phyloP scores from a whole-genome alignment of 2,888 invertebrate species.

The Lasioglossum figueresi region DNA sequence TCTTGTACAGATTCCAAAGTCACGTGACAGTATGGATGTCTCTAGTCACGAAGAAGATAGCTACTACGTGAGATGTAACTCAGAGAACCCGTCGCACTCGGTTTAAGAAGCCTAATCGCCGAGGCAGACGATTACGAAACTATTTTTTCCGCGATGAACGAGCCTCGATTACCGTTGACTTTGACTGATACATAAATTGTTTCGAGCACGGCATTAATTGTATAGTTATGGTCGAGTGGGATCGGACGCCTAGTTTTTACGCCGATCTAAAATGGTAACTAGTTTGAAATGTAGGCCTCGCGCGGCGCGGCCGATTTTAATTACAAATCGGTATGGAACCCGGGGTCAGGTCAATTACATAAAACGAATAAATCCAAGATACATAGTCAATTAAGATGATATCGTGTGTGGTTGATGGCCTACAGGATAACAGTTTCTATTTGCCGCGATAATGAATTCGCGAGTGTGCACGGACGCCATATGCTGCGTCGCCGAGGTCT shows the following conservation, averaged over 20 bases:
- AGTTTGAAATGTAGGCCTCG: neutral
- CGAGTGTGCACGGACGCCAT: neutral
- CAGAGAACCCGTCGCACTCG: neutral
- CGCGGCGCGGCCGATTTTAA: neutral
- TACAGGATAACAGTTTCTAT: neutral
- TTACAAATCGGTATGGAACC: neutral
- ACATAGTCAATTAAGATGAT: neutral
- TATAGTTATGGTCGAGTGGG: neutral
- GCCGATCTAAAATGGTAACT: neutral
- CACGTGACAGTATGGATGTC: neutral
- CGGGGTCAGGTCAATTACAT: neutral
- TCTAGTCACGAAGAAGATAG: neutral
- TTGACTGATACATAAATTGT: neutral
- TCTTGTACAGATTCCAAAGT: neutral
- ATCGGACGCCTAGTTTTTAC: constrained; percentile 1
- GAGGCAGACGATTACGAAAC: neutral
- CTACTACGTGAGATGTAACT: neutral
- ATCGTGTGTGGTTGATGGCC: neutral
- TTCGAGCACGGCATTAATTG: neutral
- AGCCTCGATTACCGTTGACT: neutral
- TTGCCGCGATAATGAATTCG: constrained; percentile 8
- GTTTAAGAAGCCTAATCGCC: neutral
- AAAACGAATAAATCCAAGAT: neutral
- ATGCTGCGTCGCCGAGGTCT: neutral
- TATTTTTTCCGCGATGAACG: neutral